Evolutionary conservation across 1,140 invertebrate genomes (phyloP).

Genomic region (Trichogramma pretiosum): DNA sequence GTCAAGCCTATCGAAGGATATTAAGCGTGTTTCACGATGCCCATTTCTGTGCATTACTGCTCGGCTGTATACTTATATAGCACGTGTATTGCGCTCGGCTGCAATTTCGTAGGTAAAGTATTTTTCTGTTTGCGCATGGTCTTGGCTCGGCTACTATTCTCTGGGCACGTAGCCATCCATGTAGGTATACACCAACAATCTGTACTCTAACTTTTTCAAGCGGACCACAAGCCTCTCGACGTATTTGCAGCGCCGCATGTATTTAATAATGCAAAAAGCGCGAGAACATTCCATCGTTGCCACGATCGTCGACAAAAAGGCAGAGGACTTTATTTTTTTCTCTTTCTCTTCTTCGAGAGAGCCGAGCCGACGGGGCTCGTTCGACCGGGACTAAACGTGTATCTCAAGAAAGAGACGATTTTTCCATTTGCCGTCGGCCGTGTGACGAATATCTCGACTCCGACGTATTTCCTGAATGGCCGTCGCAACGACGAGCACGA

Average conservation of each 20-base stretch:
- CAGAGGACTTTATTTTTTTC: slow-evolving; percentile 3
- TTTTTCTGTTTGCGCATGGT: slow-evolving; percentile 31
- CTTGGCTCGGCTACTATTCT: slow-evolving; percentile 21
- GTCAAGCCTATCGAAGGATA: neutral
- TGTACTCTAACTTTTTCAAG: no score
- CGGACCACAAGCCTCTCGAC: no score
- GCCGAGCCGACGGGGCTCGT: no score
- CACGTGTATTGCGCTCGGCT: neutral
- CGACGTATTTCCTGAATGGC: neutral
- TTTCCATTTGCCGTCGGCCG: slow-evolving; percentile 22
- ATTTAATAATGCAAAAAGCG: no score
- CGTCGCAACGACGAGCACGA: no score
- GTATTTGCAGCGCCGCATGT: no score
- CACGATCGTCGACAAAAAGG: no score
- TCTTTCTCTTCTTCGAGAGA: no score
- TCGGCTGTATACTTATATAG: neutral
- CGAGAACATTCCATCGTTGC: no score
- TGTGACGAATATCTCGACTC: neutral
- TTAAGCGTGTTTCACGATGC: neutral
- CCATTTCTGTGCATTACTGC: no score
- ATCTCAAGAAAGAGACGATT: no score
- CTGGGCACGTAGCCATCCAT: slow-evolving; percentile 30
- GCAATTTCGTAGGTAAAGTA: slow-evolving; percentile 19
- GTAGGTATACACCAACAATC: no score
- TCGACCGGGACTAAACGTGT: slow-evolving; percentile 19